A percentile compares a stretch with the other conserved stretches of the same genome.
These are phyloP conservation scores for Syritta pipiens DNA, from an alignment of 2,888 invertebrate genomes.

Conservation along the genomic window DNA sequence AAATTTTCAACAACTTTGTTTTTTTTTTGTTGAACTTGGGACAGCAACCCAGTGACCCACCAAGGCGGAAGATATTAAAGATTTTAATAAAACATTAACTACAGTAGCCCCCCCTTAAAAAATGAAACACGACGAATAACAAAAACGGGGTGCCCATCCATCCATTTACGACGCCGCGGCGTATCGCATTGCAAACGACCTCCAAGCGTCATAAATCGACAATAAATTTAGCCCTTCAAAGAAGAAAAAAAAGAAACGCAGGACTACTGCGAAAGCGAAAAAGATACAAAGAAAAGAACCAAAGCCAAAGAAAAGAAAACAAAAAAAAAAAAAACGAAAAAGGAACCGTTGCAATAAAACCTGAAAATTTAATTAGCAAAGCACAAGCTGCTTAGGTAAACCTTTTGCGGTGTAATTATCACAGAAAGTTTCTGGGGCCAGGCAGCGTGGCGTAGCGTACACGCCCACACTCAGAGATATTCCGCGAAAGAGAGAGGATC, in stretches of 20 bases:
- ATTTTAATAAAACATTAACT: constrained; percentile 41
- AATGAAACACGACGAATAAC: neutral
- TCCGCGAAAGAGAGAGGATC: neutral
- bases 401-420: constrained; percentile 54
- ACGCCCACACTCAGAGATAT: no score
- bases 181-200: constrained; percentile 45
- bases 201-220: constrained; percentile 43
- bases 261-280: neutral
- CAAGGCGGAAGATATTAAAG: constrained; percentile 16
- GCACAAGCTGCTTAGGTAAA: constrained; percentile 50
- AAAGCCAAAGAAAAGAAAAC: neutral
- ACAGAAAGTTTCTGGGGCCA: constrained; percentile 8
- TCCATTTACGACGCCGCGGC: constrained; percentile 25
- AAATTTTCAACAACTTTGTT: constrained; percentile 1
- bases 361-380: constrained; percentile 51
- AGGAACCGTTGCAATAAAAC: constrained; percentile 20
- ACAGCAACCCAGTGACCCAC: constrained; percentile 14
- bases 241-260: no score
- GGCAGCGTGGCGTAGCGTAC: neutral
- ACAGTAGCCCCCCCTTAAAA: neutral
- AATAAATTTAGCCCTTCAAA: constrained; percentile 29
- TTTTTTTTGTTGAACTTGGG: constrained; percentile 6
- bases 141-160: neutral
- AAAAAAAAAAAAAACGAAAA: neutral
- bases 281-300: neutral